Conservation (phyloP, 2,888 invertebrate species). For the Vanessa cardui region DNA sequence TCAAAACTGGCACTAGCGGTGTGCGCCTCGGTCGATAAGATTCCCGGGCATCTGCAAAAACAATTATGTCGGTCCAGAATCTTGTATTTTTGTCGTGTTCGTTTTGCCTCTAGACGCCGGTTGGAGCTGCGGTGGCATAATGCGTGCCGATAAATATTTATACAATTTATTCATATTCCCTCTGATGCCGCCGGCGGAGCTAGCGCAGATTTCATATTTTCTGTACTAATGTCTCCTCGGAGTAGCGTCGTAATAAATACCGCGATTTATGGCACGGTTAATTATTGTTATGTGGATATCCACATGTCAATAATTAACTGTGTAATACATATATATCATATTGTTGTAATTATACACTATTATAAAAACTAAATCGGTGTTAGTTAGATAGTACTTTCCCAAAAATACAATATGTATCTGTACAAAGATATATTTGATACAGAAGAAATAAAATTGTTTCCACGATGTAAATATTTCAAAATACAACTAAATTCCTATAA, state of each 20-base stretch:
- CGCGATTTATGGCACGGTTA: background rate
- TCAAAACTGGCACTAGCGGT: slow-evolving; percentile 75
- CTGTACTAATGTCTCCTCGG: slow-evolving; percentile 17
- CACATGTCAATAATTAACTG: background rate
- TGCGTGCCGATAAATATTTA: slow-evolving; percentile 77
- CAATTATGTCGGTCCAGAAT: slow-evolving; percentile 70
- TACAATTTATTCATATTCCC: slow-evolving; percentile 77
- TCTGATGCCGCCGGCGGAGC: slow-evolving; percentile 37
- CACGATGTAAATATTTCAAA: too few relatives aligned
- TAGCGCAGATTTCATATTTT: slow-evolving; percentile 24
- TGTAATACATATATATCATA: background rate
- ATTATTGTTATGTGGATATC: background rate
- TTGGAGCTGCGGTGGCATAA: slow-evolving; percentile 59
- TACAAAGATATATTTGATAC: too few relatives aligned
- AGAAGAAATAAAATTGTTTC: too few relatives aligned
- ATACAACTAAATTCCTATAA: background rate
- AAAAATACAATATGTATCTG: too few relatives aligned
- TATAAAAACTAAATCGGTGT: too few relatives aligned
- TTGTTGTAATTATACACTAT: too few relatives aligned
- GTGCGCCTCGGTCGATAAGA: slow-evolving; percentile 61
- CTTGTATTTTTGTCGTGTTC: slow-evolving; percentile 66
- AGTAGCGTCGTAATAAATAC: slow-evolving; percentile 3
- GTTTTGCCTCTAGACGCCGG: slow-evolving; percentile 62
- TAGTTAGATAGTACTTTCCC: too few relatives aligned
- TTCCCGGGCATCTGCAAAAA: slow-evolving; percentile 72